phyloP scores from a whole-genome alignment of 2,113 vertebrate species.

The Mugil cephalus region DNA sequence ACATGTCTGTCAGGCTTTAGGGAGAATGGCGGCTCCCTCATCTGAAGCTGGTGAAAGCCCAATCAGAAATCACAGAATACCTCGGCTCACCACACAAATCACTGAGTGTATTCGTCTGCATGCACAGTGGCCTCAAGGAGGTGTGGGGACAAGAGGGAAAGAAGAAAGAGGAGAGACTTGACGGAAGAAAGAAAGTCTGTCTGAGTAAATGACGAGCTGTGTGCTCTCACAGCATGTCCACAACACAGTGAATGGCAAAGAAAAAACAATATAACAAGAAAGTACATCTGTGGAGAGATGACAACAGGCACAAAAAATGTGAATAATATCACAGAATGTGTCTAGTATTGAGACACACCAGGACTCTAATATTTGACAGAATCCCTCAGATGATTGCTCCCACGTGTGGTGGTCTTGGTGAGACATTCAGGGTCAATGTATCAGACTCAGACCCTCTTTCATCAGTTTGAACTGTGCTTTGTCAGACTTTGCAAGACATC shows the following conservation, averaged over 20 bases:
- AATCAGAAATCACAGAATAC: constrained; percentile 69
- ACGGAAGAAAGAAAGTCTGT: constrained; percentile 55
- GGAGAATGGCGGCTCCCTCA: constrained; percentile 30
- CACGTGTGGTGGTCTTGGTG: not conserved
- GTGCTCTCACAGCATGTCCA: constrained; percentile 40
- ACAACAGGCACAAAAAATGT: constrained; percentile 24
- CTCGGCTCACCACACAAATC: constrained; percentile 43
- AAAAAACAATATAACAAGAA: constrained; percentile 18
- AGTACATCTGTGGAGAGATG: constrained; percentile 16
- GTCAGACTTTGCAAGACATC: not conserved
- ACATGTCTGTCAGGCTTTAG: constrained; percentile 67
- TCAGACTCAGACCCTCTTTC: not conserved
- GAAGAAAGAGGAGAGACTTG: constrained; percentile 38
- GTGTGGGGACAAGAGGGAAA: constrained; percentile 7
- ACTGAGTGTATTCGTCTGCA: constrained; percentile 49
- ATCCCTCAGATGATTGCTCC: not conserved
- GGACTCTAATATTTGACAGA: constrained; percentile 6
- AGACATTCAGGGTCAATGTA: constrained; percentile 5
- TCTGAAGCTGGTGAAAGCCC: constrained; percentile 56
- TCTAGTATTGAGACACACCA: not conserved
- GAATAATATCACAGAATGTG: not conserved
- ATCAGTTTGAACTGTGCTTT: constrained; percentile 2
- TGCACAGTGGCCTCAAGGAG: constrained; percentile 51
- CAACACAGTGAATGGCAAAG: constrained; percentile 33
- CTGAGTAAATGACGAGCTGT: constrained; percentile 49